A percentile compares a stretch with the other conserved stretches of the same genome.
These are phyloP conservation scores for Geothlypis trichas DNA, from an alignment of 2,113 vertebrate species.

Conservation along the genomic window DNA sequence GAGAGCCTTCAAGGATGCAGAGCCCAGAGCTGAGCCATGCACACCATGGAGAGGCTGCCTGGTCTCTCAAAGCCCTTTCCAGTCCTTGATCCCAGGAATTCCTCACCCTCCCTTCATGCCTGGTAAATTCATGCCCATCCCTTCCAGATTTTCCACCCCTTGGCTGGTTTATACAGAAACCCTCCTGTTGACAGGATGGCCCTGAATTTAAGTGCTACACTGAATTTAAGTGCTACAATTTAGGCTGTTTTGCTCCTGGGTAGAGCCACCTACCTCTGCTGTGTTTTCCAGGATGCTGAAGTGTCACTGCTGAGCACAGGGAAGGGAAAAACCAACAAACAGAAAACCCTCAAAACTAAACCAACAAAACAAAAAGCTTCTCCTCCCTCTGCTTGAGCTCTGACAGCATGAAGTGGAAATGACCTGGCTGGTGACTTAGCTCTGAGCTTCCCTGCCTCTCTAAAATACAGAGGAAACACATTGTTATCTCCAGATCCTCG, in stretches of 20 bases:
- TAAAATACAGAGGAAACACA: background rate
- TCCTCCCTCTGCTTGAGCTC: conserved; percentile 9
- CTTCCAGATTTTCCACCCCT: background rate
- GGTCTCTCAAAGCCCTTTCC: background rate
- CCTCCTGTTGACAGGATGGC: background rate
- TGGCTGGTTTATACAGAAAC: background rate
- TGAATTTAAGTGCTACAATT: background rate
- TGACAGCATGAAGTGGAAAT: background rate
- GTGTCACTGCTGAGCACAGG: background rate
- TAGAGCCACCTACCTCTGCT: background rate
- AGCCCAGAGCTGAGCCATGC: background rate
- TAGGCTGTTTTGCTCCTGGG: background rate
- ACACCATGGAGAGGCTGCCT: background rate
- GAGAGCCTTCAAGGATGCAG: background rate
- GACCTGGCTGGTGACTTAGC: background rate
- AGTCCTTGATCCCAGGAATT: background rate
- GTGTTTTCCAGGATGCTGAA: background rate
- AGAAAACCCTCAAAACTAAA: background rate
- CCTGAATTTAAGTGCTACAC: background rate
- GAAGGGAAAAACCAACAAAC: conserved; percentile 24
- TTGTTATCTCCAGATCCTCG: background rate
- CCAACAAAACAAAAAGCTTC: background rate
- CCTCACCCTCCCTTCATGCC: background rate
- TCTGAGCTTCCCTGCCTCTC: background rate
- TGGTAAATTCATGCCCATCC: background rate